Conservation (phyloP, 1,140 invertebrate species). For the Penaeus chinensis region DNA sequence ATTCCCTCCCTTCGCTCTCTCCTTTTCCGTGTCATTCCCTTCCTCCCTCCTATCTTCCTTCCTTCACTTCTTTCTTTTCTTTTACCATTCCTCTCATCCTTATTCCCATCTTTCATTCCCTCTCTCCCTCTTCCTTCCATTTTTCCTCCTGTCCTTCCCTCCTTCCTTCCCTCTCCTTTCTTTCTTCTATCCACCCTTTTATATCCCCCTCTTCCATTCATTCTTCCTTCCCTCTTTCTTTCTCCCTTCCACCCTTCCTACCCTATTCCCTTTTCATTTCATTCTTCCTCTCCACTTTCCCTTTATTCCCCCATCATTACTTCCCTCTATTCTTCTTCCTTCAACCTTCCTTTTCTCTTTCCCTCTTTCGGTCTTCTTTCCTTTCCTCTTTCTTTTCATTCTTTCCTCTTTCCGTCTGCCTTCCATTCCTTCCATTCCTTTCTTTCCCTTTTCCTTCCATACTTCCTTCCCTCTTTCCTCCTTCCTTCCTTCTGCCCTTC, state of each 20-base stretch:
- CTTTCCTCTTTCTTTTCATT: neutral
- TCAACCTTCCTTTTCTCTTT: neutral
- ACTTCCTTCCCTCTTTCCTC: neutral
- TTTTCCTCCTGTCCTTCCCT: neutral
- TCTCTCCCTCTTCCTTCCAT: slow-evolving; percentile 3
- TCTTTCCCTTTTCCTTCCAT: neutral
- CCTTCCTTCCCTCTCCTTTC: neutral
- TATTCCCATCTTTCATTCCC: slow-evolving; percentile 16
- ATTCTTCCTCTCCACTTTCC: neutral
- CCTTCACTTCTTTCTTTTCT: neutral
- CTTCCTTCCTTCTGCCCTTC: neutral
- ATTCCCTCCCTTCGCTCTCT: neutral
- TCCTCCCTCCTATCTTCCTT: neutral
- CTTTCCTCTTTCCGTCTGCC: neutral
- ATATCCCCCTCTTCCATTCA: neutral
- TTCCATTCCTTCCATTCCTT: neutral
- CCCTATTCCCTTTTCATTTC: neutral
- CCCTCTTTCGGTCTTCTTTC: neutral
- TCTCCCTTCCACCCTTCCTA: neutral
- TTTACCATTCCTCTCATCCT: neutral
- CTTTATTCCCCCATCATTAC: neutral
- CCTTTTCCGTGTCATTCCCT: neutral
- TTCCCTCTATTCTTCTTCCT: slow-evolving; percentile 8
- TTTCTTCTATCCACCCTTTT: neutral
- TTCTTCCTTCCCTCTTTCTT: neutral